phyloP scores from a whole-genome alignment of 2,797 vertebrate species.

The Acridotheres tristis region DNA sequence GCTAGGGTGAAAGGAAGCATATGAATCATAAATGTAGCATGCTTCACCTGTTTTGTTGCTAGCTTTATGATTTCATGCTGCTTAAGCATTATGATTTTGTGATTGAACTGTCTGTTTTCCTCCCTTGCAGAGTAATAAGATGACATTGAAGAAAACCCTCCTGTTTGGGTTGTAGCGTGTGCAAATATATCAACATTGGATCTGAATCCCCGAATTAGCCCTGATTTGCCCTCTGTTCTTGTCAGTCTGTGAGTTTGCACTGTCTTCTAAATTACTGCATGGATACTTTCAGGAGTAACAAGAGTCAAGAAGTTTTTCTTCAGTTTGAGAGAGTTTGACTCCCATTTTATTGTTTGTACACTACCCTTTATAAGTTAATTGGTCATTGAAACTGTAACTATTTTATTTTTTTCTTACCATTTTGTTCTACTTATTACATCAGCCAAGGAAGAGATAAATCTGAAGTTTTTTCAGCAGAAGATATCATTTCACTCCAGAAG shows the following conservation, averaged over 20 bases:
- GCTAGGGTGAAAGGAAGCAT: slow-evolving; percentile 61
- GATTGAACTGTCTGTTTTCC: slow-evolving; percentile 70
- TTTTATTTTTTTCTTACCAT: neutral
- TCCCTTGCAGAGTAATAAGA: slow-evolving; percentile 64
- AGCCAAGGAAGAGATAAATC: neutral
- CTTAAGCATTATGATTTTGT: slow-evolving; percentile 74
- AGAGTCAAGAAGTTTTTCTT: slow-evolving; percentile 17
- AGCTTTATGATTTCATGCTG: slow-evolving; percentile 74
- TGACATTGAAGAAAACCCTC: slow-evolving; percentile 56
- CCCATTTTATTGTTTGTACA: neutral
- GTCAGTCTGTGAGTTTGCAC: neutral
- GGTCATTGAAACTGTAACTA: neutral
- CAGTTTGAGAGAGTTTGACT: slow-evolving; percentile 16
- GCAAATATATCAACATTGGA: slow-evolving; percentile 43
- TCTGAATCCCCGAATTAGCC: slow-evolving; percentile 8
- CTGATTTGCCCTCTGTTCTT: slow-evolving; percentile 15
- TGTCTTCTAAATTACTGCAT: neutral
- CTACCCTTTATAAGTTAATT: neutral
- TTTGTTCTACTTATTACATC: neutral
- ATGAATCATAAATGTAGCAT: slow-evolving; percentile 72
- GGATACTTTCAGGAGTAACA: neutral
- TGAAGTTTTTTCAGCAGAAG: neutral
- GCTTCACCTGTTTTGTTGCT: slow-evolving; percentile 73
- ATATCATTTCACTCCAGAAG: neutral
- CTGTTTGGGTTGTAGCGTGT: neutral